Conservation (phyloP, 2,888 invertebrate species). For the Nephrotoma flavescens region DNA sequence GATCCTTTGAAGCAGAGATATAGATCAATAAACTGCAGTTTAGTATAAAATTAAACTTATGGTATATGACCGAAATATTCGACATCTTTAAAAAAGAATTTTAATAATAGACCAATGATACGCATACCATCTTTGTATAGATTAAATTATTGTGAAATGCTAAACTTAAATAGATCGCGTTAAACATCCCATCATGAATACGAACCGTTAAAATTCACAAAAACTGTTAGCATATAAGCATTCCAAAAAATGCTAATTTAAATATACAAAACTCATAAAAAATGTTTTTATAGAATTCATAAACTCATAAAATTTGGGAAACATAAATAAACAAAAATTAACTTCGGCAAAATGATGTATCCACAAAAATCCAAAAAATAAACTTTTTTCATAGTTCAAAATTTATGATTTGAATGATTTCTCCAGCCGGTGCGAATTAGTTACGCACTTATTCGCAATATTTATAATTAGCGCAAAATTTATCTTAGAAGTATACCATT, state of each 20-base stretch:
- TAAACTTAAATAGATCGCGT: too few species aligned
- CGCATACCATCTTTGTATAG: too few species aligned
- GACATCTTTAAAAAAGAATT: too few species aligned
- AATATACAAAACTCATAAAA: background rate
- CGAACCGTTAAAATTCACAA: background rate
- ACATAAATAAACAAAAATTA: background rate
- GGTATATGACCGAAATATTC: too few species aligned
- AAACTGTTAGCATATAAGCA: background rate
- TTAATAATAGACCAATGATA: too few species aligned
- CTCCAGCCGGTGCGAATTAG: background rate
- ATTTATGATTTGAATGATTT: too few species aligned
- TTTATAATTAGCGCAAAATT: background rate
- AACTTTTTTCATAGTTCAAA: background rate
- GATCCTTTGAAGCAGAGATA: too few species aligned
- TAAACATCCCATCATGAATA: too few species aligned
- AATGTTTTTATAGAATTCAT: background rate
- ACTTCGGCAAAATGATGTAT: background rate
- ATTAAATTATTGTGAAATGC: too few species aligned
- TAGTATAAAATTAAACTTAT: too few species aligned
- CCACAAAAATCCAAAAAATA: background rate
- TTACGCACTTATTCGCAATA: background rate
- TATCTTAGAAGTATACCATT: background rate
- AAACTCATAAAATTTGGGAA: background rate
- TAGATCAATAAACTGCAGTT: too few species aligned
- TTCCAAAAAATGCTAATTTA: background rate